Base-by-base conservation (phyloP, 2,113 vertebrate species). In the Stigmatopora nigra region DNA sequence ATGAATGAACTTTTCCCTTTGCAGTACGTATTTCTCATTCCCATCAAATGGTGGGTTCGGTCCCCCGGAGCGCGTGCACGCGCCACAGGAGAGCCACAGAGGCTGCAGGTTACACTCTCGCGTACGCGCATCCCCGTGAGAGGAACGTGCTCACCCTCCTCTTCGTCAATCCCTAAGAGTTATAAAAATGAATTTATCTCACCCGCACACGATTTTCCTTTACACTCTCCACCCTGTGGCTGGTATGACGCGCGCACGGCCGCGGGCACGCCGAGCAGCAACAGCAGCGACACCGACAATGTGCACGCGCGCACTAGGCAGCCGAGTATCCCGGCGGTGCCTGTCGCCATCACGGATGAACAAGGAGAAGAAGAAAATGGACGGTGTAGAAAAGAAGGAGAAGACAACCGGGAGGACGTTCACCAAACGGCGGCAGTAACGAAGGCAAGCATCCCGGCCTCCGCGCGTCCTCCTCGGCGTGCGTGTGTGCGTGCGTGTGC, bases 131-230 rank as follows among this genome's bases (percentile, higher is more conserved):
- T n/a, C 46, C 17, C 16, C 13, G 44, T 16, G 19, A 31, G 47
- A 12, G 11, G 41, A 49, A 46, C 17, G 9, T 25, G 31, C 17
- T n/a, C 63, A n/a, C 38, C 61, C 7, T 35, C 61, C 44, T 16
- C 36, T 2, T 12, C 16, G 16, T 60, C 59, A 10, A 31, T 17
- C 3, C 19, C 12, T 19, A 20, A 20, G 10, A 53, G 20, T 53
- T 20, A 53, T 53, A 19, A 53, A 53, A 12, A 22, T 3, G 2
- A 13, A 53, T 35, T 9, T 41, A 57, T 41, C 74, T 79, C 84
- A 92, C 91, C 91, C 90, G 90, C 86, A 78, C 91, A 92, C 79
- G 90, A 88, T 78, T 90, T 90, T 78, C 85, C 87, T 68, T 77
- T 83, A 77, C 90, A 89, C 79, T 89, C 91, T n/a, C 85, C 80